Conservation (phyloP, 2,888 invertebrate species). For the Rhynchonema sp. region DNA sequence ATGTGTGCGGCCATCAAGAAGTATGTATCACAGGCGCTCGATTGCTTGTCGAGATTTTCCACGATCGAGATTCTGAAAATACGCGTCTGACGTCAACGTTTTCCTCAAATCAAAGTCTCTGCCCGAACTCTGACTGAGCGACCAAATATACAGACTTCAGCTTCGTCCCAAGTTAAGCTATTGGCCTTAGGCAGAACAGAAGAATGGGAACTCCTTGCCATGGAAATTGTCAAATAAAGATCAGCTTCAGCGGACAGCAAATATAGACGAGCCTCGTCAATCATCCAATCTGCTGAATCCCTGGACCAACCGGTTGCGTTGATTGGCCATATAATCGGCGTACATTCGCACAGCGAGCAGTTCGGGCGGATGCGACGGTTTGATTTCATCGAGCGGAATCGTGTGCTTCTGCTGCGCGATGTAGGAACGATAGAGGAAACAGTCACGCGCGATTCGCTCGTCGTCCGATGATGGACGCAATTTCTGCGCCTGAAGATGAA, state of each 20-base stretch:
- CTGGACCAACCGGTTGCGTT: too few relatives aligned
- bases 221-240: too few relatives aligned
- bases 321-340: conserved; percentile 65
- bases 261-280: too few relatives aligned
- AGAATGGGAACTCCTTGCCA: too few relatives aligned
- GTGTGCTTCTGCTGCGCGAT: conserved; percentile 74
- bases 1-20: conserved; percentile 67
- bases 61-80: conserved; percentile 36
- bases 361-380: conserved; percentile 40
- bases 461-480: conserved; percentile 16
- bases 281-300: too few relatives aligned
- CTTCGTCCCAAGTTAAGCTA: too few relatives aligned
- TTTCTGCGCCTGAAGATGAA: conserved; percentile 45
- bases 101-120: too few relatives aligned
- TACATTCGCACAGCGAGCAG: conserved; percentile 61
- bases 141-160: too few relatives aligned
- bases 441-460: conserved; percentile 50
- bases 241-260: too few relatives aligned
- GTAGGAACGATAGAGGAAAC: conserved; percentile 68
- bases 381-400: conserved; percentile 70
- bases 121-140: too few relatives aligned
- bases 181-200: too few relatives aligned
- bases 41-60: conserved; percentile 44
- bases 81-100: too few relatives aligned
- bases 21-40: conserved; percentile 35